Conservation (phyloP, 2,113 vertebrate species). For the Podiceps cristatus region DNA sequence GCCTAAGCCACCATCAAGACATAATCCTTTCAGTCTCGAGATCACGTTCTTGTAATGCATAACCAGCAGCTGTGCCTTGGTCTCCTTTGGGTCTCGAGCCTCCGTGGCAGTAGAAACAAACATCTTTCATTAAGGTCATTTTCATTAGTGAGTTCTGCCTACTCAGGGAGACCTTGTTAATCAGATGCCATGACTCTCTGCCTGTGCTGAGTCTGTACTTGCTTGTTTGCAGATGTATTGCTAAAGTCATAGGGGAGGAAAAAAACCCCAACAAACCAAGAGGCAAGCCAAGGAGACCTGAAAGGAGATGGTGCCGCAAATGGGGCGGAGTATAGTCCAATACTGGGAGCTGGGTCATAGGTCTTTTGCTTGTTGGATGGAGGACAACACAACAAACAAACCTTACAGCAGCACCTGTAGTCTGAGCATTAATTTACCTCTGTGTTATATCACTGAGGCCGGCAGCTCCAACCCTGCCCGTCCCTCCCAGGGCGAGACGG, state of each 20-base stretch:
- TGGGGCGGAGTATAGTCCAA: not conserved
- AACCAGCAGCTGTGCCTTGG: not conserved
- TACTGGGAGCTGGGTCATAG: not conserved
- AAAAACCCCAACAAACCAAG: not conserved
- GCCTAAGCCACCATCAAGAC: not conserved
- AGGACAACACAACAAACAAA: not conserved
- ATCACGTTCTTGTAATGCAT: conserved; percentile 4
- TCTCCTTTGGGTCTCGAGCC: conserved; percentile 11
- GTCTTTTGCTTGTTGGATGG: not conserved
- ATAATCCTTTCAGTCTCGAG: not conserved
- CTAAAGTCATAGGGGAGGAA: not conserved
- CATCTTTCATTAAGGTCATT: conserved; percentile 41
- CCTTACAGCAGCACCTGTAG: not conserved
- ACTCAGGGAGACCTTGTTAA: conserved; percentile 3
- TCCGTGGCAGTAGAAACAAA: conserved; percentile 13
- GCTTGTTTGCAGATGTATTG: not conserved
- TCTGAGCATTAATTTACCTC: not conserved
- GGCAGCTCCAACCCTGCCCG: accelerated
- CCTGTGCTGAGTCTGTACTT: not conserved
- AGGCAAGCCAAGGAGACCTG: not conserved
- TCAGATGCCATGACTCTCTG: not conserved
- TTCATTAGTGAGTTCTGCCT: conserved; percentile 35
- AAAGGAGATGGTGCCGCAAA: not conserved
- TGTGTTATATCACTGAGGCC: accelerated
- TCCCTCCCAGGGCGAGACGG: not conserved